These are phyloP conservation scores for Mycetomoellerius zeteki DNA, from an alignment of 1,140 invertebrate species.

Conservation along the genomic window DNA sequence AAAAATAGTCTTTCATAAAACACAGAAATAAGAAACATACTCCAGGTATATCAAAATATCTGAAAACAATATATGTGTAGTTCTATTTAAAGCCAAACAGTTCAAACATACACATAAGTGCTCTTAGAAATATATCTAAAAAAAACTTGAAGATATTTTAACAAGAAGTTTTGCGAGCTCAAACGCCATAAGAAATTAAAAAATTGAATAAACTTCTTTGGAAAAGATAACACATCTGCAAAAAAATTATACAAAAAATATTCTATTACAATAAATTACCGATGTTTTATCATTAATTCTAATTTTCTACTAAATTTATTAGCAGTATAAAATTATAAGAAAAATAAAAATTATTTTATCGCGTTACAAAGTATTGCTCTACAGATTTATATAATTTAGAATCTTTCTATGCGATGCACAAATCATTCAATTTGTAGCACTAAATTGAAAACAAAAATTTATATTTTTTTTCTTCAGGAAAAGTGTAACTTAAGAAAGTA, in stretches of 20 bases:
- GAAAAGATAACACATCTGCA: not conserved
- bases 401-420: not conserved
- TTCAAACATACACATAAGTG: not conserved
- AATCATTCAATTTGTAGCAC: not conserved
- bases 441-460: not conserved
- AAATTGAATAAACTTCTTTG: not conserved
- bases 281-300: not conserved
- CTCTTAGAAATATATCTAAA: not conserved
- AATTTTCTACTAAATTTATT: not conserved
- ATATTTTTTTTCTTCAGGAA: not conserved
- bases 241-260: not conserved
- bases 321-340: not conserved
- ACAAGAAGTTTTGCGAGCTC: not conserved
- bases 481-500: not conserved
- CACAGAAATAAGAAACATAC: conserved; percentile 18
- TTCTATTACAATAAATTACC: not conserved
- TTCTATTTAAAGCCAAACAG: conserved; percentile 6
- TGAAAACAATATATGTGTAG: not conserved
- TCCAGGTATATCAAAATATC: not conserved
- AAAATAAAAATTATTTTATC: not conserved
- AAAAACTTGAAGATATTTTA: not conserved
- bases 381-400: not conserved
- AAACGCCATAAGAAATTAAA: not conserved
- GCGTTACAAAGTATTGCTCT: not conserved
- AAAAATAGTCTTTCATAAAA: conserved; percentile 7